Conservation (phyloP, 1,140 invertebrate genomes). For the Bombus waltoni region DNA sequence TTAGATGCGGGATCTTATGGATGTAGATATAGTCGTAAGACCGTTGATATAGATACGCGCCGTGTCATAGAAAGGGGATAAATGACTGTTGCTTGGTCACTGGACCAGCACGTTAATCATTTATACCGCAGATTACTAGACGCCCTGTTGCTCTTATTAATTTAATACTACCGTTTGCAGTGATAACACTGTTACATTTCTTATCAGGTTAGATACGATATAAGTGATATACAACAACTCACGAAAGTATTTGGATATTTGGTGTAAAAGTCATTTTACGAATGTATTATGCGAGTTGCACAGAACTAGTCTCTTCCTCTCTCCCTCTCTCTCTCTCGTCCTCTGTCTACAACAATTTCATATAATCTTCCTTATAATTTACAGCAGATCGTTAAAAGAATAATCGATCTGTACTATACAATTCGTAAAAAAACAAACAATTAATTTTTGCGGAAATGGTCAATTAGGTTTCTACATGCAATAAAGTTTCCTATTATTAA, state of each 20-base stretch:
- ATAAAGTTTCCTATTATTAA: neutral
- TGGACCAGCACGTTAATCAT: slow-evolving; percentile 56
- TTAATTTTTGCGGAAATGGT: neutral
- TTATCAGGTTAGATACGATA: neutral
- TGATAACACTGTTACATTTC: neutral
- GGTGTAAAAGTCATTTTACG: too few species aligned
- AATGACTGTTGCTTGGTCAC: slow-evolving; percentile 45
- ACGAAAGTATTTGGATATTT: too few species aligned
- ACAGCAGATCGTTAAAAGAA: too few species aligned
- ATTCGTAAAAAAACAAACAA: neutral
- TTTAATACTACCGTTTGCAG: neutral
- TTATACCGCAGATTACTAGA: slow-evolving; percentile 20
- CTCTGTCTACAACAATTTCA: too few species aligned
- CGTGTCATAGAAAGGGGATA: slow-evolving; percentile 40
- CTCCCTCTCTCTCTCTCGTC: too few species aligned
- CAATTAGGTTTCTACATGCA: neutral
- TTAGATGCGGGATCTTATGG: slow-evolving; percentile 72
- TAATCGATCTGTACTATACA: too few species aligned
- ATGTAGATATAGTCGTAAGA: slow-evolving; percentile 67
- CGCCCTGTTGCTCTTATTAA: neutral
- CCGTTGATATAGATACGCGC: slow-evolving; percentile 42
- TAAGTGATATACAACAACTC: neutral
- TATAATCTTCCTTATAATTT: too few species aligned
- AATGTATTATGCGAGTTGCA: too few species aligned
- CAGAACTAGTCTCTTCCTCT: too few species aligned